Evolutionary conservation across 2,888 invertebrate genomes (phyloP).

Genomic region (Troides helena): DNA sequence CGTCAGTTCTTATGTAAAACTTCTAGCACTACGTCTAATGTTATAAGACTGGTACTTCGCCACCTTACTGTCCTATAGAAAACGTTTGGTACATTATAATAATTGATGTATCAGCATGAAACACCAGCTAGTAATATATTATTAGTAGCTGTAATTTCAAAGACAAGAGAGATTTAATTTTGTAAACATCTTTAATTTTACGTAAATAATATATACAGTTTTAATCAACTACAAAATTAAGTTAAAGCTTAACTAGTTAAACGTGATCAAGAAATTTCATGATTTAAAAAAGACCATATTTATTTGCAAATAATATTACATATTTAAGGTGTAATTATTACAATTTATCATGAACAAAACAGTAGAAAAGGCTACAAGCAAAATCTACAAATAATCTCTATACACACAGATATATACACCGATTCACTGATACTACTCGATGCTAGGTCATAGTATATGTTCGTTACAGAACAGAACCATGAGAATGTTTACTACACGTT

Average conservation of each 20-base stretch:
- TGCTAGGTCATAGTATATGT: neutral
- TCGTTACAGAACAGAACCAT: neutral
- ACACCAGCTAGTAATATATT: neutral
- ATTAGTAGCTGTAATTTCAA: neutral
- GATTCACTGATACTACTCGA: neutral
- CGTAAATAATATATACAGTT: slow-evolving; percentile 5
- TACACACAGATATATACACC: neutral
- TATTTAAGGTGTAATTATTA: neutral
- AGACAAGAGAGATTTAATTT: neutral
- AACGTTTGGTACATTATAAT: too few relatives aligned
- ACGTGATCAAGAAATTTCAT: neutral
- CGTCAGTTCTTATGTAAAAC: too few relatives aligned
- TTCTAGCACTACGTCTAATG: too few relatives aligned
- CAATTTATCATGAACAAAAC: neutral
- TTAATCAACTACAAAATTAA: slow-evolving; percentile 8
- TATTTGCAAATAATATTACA: neutral
- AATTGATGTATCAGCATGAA: too few relatives aligned
- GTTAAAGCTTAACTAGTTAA: slow-evolving; percentile 28
- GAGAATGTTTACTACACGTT: neutral
- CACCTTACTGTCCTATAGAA: too few relatives aligned
- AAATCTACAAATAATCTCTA: neutral
- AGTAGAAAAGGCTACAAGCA: neutral
- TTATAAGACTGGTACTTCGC: too few relatives aligned
- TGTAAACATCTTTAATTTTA: slow-evolving; percentile 1
- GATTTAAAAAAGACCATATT: neutral